phyloP scores from a whole-genome alignment of 2,888 invertebrate genomes.

The Lomographa bimaculata region DNA sequence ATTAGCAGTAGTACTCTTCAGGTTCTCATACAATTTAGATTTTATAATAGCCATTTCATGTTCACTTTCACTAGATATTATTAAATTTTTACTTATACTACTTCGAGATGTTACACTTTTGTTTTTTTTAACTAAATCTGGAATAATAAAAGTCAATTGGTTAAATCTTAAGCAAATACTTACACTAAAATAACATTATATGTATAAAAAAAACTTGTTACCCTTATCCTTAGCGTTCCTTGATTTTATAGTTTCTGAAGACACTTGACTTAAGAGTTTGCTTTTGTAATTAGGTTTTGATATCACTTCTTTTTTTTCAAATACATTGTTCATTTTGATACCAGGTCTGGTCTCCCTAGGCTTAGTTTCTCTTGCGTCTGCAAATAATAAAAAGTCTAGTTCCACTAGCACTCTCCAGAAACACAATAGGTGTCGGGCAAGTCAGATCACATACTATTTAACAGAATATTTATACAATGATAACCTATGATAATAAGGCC shows the following conservation, averaged over 20 bases:
- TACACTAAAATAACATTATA: too few species aligned
- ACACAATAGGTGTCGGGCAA: too few species aligned
- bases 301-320: constrained; percentile 41
- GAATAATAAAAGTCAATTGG: constrained; percentile 29
- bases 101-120: constrained; percentile 45
- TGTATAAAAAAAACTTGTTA: too few species aligned
- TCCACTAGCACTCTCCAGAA: too few species aligned
- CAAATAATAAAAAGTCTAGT: constrained; percentile 25
- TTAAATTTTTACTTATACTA: constrained; percentile 52
- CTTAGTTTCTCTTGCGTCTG: constrained; percentile 56
- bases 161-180: too few species aligned
- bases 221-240: constrained; percentile 47
- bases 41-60: constrained; percentile 44
- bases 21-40: constrained; percentile 42
- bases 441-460: too few species aligned
- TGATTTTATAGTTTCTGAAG: constrained; percentile 38
- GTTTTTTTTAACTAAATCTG: constrained; percentile 42
- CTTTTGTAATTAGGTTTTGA: constrained; percentile 40
- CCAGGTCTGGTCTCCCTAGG: too few species aligned
- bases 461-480: too few species aligned
- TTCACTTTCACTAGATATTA: constrained; percentile 48
- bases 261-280: constrained; percentile 39
- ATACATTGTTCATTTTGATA: constrained; percentile 46
- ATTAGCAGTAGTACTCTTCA: constrained; percentile 28
- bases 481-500: constrained; percentile 3